Conservation (phyloP, 2,113 vertebrate genomes). For the Hylia prasina region DNA sequence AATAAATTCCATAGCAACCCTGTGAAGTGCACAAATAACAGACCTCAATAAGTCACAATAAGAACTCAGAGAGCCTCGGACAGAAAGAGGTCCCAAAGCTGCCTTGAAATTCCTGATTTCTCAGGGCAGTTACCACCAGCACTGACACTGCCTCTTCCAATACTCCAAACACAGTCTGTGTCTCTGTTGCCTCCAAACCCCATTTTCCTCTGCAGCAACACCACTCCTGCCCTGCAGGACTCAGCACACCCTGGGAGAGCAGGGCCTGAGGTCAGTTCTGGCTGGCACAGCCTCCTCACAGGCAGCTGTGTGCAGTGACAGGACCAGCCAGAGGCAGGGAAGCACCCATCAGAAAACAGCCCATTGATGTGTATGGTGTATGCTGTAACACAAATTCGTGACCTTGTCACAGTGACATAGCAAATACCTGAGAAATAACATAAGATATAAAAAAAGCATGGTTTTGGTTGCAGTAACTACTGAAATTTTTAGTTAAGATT, state of each 20-base stretch:
- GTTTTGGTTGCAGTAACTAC: background rate
- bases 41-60: background rate
- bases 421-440: background rate
- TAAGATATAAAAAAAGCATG: background rate
- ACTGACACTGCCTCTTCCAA: background rate
- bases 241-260: too few relatives aligned
- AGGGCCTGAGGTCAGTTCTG: background rate
- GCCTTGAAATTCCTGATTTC: background rate
- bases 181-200: background rate
- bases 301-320: background rate
- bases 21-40: background rate
- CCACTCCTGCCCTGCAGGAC: background rate
- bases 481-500: background rate
- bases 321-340: background rate
- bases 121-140: background rate
- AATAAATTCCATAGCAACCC: slow-evolving; percentile 7
- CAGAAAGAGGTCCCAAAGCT: background rate
- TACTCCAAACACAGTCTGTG: background rate
- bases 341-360: background rate
- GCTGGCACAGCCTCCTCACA: background rate
- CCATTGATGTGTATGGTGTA: background rate
- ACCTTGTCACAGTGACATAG: background rate
- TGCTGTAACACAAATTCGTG: rapidly evolving
- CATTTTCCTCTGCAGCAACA: background rate
- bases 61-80: background rate